Conservation (phyloP, 2,797 vertebrate species). For the Thaleichthys pacificus region DNA sequence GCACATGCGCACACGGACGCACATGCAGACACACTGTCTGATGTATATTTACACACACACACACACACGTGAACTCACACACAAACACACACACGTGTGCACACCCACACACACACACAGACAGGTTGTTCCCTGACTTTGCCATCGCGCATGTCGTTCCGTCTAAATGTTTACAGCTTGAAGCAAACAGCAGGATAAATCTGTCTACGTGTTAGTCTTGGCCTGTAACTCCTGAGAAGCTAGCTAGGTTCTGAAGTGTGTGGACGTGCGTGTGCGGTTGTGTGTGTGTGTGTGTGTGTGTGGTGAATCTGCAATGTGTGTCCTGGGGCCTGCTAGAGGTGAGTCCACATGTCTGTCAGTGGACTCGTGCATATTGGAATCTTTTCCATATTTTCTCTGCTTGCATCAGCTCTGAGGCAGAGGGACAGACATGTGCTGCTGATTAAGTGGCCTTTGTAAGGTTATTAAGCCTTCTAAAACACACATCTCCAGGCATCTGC, state of each 20-base stretch:
- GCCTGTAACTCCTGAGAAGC: slow-evolving; percentile 10
- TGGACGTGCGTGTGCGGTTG: not conserved
- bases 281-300: not conserved
- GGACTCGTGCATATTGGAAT: slow-evolving; percentile 58
- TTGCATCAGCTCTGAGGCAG: slow-evolving; percentile 53
- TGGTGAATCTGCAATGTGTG: slow-evolving; percentile 3
- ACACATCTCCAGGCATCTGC: slow-evolving; percentile 43
- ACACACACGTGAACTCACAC: slow-evolving; percentile 25
- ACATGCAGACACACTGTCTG: slow-evolving; percentile 1
- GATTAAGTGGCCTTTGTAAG: slow-evolving; percentile 62
- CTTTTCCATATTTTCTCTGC: slow-evolving; percentile 62
- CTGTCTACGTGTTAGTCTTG: slow-evolving; percentile 27
- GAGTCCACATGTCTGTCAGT: slow-evolving; percentile 23
- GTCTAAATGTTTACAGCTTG: slow-evolving; percentile 50
- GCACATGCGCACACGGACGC: not conserved
- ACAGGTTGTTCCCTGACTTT: slow-evolving; percentile 58
- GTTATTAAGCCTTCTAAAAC: slow-evolving; percentile 43
- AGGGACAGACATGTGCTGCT: slow-evolving; percentile 57
- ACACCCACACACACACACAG: slow-evolving; percentile 33
- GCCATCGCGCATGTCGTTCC: slow-evolving; percentile 32
- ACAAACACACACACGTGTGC: no score
- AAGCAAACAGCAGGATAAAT: slow-evolving; percentile 31
- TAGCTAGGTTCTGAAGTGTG: not conserved
- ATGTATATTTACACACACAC: slow-evolving; percentile 32
- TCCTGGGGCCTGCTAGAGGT: slow-evolving; percentile 14